Evolutionary conservation across 2,888 invertebrate genomes (phyloP), one percentile per base, ranked within the genome.

Genomic region (Odontothrips loti): DNA sequence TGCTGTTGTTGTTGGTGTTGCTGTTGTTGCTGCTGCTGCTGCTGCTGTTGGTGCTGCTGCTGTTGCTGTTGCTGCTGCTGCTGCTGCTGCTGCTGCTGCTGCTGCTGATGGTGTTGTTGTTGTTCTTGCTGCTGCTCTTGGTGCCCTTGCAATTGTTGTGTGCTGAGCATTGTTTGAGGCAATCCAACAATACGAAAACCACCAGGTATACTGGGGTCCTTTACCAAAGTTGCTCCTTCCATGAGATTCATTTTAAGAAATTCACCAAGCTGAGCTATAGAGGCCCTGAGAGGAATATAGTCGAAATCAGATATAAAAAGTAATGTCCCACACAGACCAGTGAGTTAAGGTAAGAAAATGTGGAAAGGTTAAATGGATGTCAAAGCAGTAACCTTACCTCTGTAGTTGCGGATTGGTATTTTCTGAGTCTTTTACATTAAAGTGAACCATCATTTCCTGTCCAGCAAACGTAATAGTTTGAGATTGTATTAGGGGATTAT

Each of bases 1-100:
- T 80, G 51, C 83, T 86, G 86, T 6, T 85, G 85, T 58, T 86
- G 79, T 47, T 51, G 81, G 43, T 82, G 81, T 20, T 83, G 84
- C 47, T 85, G 84, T 80, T 84, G 85, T 79, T 81, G 81, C 11
- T 68, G 43, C 29, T 83, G 82, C 4, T 80, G 51, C 83, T 86
- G 86, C 8, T 85, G 85, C 51, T 86, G 85, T 80, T 85, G 83
- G 82, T 86, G 86, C 23, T 63, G 63, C 63, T 84, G 82, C 81
- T 87, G 86, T 10, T 86, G 83, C 1, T 86, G 85, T 43, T 86
- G 85, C 83, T 86, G 87, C 79, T 86, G 86, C 0, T 87, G 86
- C 9, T 86, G 86, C 82, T 87, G 87, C 48, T 87, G 87, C 48
- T 87, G 87, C 83, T 87, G 87, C 9, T 75, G 68, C 27, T 75